These are phyloP conservation scores for Patella pellucida DNA, from an alignment of 2,888 invertebrate species.

Conservation along the genomic window DNA sequence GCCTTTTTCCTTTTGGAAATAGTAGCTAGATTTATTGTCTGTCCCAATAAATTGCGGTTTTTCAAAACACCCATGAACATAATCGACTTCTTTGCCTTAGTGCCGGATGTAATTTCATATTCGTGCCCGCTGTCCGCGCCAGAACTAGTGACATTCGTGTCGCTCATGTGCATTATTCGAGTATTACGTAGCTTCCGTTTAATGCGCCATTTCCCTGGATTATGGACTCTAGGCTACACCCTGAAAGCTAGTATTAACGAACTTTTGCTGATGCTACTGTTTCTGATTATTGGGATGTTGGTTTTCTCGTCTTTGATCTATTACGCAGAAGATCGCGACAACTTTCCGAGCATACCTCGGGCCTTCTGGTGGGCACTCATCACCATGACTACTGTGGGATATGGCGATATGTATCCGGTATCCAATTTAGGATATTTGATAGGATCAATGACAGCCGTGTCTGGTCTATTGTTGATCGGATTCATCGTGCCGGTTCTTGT, in stretches of 20 bases:
- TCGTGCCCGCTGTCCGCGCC: neutral
- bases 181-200: conserved; percentile 47
- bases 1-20: conserved; percentile 49
- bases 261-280: conserved; percentile 46
- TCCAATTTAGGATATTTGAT: conserved; percentile 41
- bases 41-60: conserved; percentile 37
- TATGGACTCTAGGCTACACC: conserved; percentile 54
- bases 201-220: conserved; percentile 46
- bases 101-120: conserved; percentile 43
- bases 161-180: conserved; percentile 41
- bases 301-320: conserved; percentile 52
- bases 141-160: conserved; percentile 17
- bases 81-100: conserved; percentile 41
- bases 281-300: conserved; percentile 50
- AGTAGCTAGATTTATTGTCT: conserved; percentile 36
- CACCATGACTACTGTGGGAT: conserved; percentile 58
- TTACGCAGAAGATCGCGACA: conserved; percentile 41
- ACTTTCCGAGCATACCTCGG: conserved; percentile 46
- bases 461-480: conserved; percentile 44
- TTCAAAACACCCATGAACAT: conserved; percentile 38
- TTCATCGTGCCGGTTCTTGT: conserved; percentile 51
- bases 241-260: conserved; percentile 52
- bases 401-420: conserved; percentile 49
- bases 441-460: conserved; percentile 40
- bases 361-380: conserved; percentile 54